Conservation (phyloP, 1,140 invertebrate genomes). For the Drosophila auraria region DNA sequence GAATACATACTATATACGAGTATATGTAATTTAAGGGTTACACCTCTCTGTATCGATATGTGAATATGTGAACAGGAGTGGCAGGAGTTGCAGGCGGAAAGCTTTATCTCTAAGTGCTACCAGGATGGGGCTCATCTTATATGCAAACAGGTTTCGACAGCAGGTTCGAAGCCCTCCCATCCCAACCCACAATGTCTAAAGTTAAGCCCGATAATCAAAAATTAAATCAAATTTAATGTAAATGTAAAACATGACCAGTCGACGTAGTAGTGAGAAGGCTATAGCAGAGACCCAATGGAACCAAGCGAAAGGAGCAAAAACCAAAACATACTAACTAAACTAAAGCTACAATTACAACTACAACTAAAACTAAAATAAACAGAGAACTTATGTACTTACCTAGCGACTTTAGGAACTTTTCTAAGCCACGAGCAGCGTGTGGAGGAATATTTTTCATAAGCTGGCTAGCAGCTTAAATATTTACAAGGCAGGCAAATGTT, state of each 20-base stretch:
- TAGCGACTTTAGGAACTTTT: constrained; percentile 59
- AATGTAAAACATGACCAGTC: constrained; percentile 41
- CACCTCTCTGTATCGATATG: constrained; percentile 47
- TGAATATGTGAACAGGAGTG: constrained; percentile 37
- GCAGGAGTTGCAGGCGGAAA: constrained; percentile 9
- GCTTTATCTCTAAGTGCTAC: constrained; percentile 50
- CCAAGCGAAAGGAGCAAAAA: constrained; percentile 65
- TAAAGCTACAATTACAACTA: background rate
- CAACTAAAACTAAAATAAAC: constrained; percentile 30
- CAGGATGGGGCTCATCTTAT: constrained; percentile 50
- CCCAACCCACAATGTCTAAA: constrained; percentile 25
- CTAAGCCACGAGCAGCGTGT: constrained; percentile 45
- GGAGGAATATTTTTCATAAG: constrained; percentile 53
- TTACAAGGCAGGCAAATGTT: constrained; percentile 44
- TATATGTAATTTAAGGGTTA: constrained; percentile 23
- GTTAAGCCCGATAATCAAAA: constrained; percentile 84
- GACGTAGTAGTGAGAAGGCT: constrained; percentile 26
- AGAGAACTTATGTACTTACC: constrained; percentile 46
- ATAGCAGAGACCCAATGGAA: constrained; percentile 67
- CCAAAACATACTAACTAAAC: constrained; percentile 28
- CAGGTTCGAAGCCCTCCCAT: constrained; percentile 37
- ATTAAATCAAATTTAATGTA: constrained; percentile 85
- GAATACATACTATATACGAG: constrained; percentile 11
- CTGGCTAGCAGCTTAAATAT: constrained; percentile 54
- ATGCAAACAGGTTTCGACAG: constrained; percentile 60